Percentiles rank a stretch among this genome's conserved stretches.
Evolutionary conservation across 1,140 invertebrate genomes (phyloP).

Genomic region (Eufriesea mexicana): DNA sequence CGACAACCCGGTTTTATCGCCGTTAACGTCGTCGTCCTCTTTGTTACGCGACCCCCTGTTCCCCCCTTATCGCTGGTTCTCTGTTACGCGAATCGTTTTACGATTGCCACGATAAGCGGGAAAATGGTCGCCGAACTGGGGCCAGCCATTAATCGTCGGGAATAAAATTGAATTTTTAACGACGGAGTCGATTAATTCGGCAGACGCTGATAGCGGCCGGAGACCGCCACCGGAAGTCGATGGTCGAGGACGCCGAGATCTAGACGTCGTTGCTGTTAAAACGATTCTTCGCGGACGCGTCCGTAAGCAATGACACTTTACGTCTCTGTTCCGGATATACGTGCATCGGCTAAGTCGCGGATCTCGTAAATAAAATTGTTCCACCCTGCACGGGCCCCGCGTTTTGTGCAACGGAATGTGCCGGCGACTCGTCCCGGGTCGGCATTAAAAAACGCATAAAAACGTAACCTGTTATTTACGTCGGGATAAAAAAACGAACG

Average conservation of each 20-base stretch:
- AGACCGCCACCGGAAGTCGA: too few species aligned
- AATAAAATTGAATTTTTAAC: constrained; percentile 7
- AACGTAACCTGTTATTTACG: constrained; percentile 70
- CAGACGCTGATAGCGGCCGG: too few species aligned
- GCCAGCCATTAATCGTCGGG: neutral
- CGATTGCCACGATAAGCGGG: neutral
- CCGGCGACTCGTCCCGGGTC: constrained; percentile 6
- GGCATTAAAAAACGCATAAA: constrained; percentile 66
- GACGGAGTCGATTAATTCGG: neutral
- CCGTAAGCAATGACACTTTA: neutral
- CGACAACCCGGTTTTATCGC: constrained; percentile 25
- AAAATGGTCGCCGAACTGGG: neutral
- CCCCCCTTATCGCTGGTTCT: neutral
- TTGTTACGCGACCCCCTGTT: neutral
- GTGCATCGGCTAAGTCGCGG: neutral
- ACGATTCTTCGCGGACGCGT: too few species aligned
- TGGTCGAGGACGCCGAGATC: too few species aligned
- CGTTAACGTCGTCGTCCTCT: constrained; percentile 22
- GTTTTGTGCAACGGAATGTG: constrained; percentile 16
- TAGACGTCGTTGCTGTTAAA: too few species aligned
- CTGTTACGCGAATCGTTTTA: neutral
- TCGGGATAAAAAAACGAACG: constrained; percentile 42
- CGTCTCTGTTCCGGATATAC: neutral
- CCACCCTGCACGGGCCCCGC: neutral
- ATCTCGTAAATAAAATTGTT: constrained; percentile 46